Evolutionary conservation across 2,797 vertebrate genomes (phyloP), one percentile per base, ranked within the genome.

Genomic region (Lerista edwardsae): DNA sequence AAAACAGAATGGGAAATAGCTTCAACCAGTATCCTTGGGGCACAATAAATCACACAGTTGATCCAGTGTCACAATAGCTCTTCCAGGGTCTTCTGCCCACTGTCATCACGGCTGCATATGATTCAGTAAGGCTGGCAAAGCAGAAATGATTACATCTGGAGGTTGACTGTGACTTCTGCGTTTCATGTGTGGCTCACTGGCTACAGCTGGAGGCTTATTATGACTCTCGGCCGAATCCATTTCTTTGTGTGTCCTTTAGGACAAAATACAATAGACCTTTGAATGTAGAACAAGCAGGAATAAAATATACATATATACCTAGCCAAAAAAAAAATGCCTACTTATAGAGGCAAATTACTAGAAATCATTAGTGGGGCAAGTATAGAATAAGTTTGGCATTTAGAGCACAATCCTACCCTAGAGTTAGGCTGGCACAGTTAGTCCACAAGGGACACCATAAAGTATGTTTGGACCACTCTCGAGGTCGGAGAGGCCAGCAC

Each of bases 191-290:
- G 15, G 10, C 39, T 12, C 44, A 2, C 4, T 73, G 25, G 51
- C 51, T 55, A 55, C 11, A 55, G 11, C 84, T 78, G 87, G 82
- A 75, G 57, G n/a, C 4, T 74, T 62, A 61, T 65, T 17, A 0
- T 61, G 72, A 81, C 80, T 75, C 90, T 90, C 92, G 84, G 84
- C 64, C 73, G 86, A 86, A 1, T 77, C 89, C 90, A 91, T 27
- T 29, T 10, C 39, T 12, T 73, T 5, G 12, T 73, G 25, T 47
- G 31, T 23, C 17, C 29, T 57, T n/a, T 34, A 9, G 59, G 21
- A 8, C 21, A 61, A 23, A 61, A 23, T 61, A 61, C 59, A 61
- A 61, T 23, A 55, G 31, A 8, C 51, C 17, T 75, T 51, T 31
- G 47, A 31, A 55, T 51, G 6, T 11, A 34, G 17, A 75, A 80